Percentiles rank a stretch among this genome's conserved stretches.
Evolutionary conservation across 2,113 vertebrate genomes (phyloP).

Genomic region (Lophotis ruficrista): DNA sequence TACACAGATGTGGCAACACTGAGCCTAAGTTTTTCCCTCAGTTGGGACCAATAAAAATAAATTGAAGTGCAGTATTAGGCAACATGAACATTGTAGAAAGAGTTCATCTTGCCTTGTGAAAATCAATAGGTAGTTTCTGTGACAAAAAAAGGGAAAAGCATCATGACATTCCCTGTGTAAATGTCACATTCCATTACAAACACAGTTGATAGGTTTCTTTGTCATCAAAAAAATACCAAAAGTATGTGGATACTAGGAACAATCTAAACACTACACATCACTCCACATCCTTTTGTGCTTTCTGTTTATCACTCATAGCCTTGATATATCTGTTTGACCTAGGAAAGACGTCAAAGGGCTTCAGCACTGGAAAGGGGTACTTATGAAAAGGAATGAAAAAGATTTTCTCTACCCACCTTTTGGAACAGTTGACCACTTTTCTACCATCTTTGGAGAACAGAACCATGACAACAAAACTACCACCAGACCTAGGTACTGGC

Average conservation of each 20-base stretch:
- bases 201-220: neutral
- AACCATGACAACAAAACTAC: neutral
- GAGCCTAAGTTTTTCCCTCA: neutral
- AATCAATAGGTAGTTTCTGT: neutral
- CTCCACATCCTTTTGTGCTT: neutral
- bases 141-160: neutral
- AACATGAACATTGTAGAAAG: neutral
- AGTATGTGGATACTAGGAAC: neutral
- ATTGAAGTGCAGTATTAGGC: neutral
- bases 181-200: neutral
- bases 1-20: neutral
- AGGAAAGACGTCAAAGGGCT: neutral
- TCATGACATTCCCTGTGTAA: rapidly evolving
- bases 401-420: neutral
- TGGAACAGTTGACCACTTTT: neutral
- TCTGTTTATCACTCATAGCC: neutral
- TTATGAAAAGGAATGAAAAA: neutral
- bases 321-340: neutral
- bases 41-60: neutral
- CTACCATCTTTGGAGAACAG: neutral
- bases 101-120: neutral
- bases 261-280: neutral
- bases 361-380: neutral
- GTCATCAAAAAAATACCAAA: neutral
- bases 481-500: too few species aligned